Conservation (phyloP, 2,113 vertebrate genomes). For the Marmota flaviventris region DNA sequence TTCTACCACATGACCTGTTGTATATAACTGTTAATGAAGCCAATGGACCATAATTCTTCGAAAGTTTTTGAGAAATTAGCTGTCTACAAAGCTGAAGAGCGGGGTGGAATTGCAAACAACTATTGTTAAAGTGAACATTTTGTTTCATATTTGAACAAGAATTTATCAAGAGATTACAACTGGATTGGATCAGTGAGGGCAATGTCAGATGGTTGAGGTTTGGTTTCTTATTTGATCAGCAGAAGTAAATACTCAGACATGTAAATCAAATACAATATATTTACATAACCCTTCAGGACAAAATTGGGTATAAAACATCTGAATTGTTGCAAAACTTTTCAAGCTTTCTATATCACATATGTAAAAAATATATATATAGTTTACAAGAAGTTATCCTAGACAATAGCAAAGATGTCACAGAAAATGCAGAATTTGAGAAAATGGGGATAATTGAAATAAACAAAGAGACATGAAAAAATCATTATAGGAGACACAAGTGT, state of each 20-base stretch:
- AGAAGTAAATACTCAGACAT: neutral
- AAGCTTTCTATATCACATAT: too few relatives aligned
- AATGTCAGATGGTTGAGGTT: neutral
- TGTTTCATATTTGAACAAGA: constrained; percentile 7
- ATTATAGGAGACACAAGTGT: neutral
- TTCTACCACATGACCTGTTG: rapidly evolving
- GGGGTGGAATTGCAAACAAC: constrained; percentile 86
- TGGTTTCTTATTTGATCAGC: neutral
- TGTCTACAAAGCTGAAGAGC: constrained; percentile 82
- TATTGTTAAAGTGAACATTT: constrained; percentile 2
- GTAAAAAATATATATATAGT: neutral
- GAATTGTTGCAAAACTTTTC: neutral
- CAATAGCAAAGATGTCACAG: neutral
- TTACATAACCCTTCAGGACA: neutral
- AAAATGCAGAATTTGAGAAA: neutral
- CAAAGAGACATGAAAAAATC: neutral
- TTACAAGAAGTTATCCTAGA: neutral
- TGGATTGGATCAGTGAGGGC: neutral
- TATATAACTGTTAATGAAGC: constrained; percentile 85
- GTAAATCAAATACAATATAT: neutral
- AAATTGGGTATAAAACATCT: neutral
- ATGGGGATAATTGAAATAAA: neutral
- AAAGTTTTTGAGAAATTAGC: constrained; percentile 86
- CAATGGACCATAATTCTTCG: constrained; percentile 81
- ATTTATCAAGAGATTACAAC: neutral